A percentile compares a stretch with the other conserved stretches of the same genome.
phyloP scores from a whole-genome alignment of 2,113 vertebrate species.

The Alligator sinensis region DNA sequence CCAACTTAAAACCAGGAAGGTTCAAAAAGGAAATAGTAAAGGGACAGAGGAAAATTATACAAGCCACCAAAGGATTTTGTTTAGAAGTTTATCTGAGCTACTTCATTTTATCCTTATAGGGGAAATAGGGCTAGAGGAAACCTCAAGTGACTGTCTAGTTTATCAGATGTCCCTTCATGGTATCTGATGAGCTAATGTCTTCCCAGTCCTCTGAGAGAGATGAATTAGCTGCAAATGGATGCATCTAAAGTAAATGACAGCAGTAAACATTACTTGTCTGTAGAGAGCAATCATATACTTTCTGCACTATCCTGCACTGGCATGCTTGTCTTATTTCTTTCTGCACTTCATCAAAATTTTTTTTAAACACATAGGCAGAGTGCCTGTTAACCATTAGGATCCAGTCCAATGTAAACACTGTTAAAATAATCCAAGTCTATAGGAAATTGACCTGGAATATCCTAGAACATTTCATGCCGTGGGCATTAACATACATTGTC shows the following conservation, averaged over 20 bases:
- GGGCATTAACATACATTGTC: neutral
- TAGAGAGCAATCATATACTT: neutral
- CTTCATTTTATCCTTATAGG: neutral
- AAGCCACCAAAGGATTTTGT: neutral
- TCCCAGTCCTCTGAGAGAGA: neutral
- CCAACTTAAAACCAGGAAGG: conserved; percentile 28
- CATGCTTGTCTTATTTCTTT: neutral
- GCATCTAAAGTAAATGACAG: neutral
- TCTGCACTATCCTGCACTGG: neutral
- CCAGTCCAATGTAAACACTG: neutral
- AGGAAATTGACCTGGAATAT: neutral
- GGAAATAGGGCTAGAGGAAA: too few species aligned
- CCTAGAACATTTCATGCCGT: neutral
- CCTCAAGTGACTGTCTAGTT: too few species aligned
- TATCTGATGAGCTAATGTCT: neutral
- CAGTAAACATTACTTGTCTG: neutral
- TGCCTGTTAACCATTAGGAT: neutral
- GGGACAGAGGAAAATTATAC: neutral
- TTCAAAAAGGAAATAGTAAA: neutral
- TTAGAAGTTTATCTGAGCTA: neutral
- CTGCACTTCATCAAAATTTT: neutral
- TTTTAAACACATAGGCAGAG: neutral
- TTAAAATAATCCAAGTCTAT: neutral
- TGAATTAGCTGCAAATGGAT: neutral
- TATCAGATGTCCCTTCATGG: neutral